These are phyloP conservation scores for Hemicentrotus pulcherrimus DNA, from an alignment of 35 echinoderm and acorn worm species.

Conservation along the genomic window DNA sequence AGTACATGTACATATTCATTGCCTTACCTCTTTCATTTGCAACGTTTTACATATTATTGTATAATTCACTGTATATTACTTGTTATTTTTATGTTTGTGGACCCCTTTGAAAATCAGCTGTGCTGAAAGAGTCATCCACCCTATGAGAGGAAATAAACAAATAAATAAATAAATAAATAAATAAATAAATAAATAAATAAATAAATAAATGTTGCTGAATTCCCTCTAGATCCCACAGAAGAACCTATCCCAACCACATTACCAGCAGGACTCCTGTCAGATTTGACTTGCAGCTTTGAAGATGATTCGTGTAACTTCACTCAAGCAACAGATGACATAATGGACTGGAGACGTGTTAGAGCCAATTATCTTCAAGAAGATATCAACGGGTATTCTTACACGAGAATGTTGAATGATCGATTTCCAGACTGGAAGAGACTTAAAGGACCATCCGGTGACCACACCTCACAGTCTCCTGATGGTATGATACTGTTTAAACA, in stretches of 20 bases:
- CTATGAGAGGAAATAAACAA: too few relatives aligned
- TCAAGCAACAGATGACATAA: conserved; percentile 40
- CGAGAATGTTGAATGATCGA: not conserved
- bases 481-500: not conserved
- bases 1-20: too few relatives aligned
- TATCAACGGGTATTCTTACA: not conserved
- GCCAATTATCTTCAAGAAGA: not conserved
- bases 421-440: not conserved
- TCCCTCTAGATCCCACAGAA: not conserved
- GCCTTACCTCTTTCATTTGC: too few relatives aligned
- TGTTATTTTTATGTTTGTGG: too few relatives aligned
- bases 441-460: not conserved
- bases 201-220: too few relatives aligned
- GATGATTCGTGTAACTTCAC: conserved; percentile 19
- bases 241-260: not conserved
- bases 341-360: conserved; percentile 12
- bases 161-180: too few relatives aligned
- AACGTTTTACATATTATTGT: too few relatives aligned
- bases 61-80: too few relatives aligned
- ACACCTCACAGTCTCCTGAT: not conserved
- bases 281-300: conserved; percentile 18
- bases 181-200: too few relatives aligned
- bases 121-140: too few relatives aligned
- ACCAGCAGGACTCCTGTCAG: not conserved
- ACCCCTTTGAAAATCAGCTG: too few relatives aligned